Evolutionary conservation across 2,888 invertebrate genomes (phyloP), one percentile per base, ranked within the genome.

Genomic region (Ectemnius continuus): DNA sequence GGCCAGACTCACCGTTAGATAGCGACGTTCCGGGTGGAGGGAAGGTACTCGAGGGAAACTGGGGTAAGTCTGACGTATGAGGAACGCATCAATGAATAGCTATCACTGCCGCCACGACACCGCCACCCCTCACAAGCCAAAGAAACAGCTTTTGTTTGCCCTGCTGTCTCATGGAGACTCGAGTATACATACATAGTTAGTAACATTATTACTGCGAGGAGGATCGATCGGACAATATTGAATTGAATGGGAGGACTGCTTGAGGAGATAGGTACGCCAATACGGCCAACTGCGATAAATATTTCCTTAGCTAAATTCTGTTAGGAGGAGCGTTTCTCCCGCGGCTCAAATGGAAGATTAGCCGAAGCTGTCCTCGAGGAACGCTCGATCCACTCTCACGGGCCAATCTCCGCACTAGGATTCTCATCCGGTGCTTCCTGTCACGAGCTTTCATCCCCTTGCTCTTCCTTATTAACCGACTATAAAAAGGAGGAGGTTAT

Each of bases 61-160:
- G 52, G 52, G 52, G 8, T 52, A 52, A 52, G 52, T 16, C 16
- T 16, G 16, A 14, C 52, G 52, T 16, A 16, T 16, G 52, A 52
- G 52, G 16, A 14, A 16, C 52, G 52, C 36, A 52, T 52, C 52
- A 52, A 52, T 52, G 52, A 52, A 52, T 52, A 52, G 52, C 36
- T 36, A 36, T 11, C 36, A 11, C 36, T 36, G 36, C 36, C 8
- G 23, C 23, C 3, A 23, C 23, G 23, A 23, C 23, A 23, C 23
- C 23, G 36, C 8, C 36, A 11, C 36, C 36, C 36, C 36, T 36
- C 6, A 11, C 36, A 11, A 36, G 36, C 36, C 8, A 36, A 36
- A 36, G 36, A 36, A 36, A 36, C 36, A 11, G 36, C 36, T 36
- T 36, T 36, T 36, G 36, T 36, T 36, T 36, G 36, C 36, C 8